Conservation (phyloP, 2,113 vertebrate genomes). For the Pseudorhombus dupliciocellatus region DNA sequence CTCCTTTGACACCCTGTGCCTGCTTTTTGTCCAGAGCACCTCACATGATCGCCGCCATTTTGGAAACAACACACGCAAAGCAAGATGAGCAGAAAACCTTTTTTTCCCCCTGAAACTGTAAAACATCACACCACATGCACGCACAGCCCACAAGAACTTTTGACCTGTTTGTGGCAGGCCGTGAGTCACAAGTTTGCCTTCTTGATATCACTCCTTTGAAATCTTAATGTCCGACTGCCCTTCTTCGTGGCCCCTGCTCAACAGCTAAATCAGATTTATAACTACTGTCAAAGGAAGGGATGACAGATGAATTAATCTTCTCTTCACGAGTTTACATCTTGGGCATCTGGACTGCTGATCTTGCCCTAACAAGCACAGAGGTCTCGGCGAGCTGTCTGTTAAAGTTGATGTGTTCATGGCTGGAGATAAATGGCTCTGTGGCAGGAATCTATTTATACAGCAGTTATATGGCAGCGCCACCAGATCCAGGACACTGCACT, state of each 20-base stretch:
- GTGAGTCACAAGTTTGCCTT: conserved; percentile 76
- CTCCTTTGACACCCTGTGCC: conserved; percentile 69
- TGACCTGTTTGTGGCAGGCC: conserved; percentile 69
- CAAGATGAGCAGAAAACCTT: conserved; percentile 12
- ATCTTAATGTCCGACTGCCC: conserved; percentile 76
- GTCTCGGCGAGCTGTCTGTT: conserved; percentile 87
- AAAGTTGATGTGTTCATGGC: conserved; percentile 89
- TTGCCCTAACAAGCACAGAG: conserved; percentile 87
- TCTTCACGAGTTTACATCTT: conserved; percentile 88
- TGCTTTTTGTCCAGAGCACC: conserved; percentile 44
- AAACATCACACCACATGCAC: conserved; percentile 45
- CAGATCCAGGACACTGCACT: conserved; percentile 82
- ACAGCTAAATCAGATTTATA: conserved; percentile 90
- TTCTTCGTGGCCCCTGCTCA: conserved; percentile 76
- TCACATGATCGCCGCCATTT: conserved; percentile 73
- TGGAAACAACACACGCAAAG: conserved; percentile 51
- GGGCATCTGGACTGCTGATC: conserved; percentile 89
- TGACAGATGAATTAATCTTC: conserved; percentile 92
- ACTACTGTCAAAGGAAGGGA: conserved; percentile 88
- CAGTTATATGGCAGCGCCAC: conserved; percentile 83
- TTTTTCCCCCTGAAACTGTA: background rate
- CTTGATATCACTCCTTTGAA: conserved; percentile 79
- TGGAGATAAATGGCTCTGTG: conserved; percentile 90
- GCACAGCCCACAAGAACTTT: conserved; percentile 54
- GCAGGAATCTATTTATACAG: conserved; percentile 89